Evolutionary conservation across 2,797 vertebrate species (phyloP).

Genomic region (Mycteria americana): DNA sequence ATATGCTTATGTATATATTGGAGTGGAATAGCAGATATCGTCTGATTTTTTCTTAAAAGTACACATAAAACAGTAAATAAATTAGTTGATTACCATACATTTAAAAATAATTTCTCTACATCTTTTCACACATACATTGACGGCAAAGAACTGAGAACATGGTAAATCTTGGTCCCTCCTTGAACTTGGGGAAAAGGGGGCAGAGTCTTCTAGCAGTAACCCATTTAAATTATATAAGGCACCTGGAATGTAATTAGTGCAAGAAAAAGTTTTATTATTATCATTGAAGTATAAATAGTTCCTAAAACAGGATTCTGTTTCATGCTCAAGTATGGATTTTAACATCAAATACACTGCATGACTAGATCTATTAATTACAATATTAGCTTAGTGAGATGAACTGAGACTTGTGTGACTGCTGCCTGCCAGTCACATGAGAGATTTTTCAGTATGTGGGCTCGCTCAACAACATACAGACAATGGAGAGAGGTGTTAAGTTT

Average conservation of each 20-base stretch:
- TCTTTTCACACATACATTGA: not conserved
- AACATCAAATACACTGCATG: not conserved
- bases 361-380: not conserved
- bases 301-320: not conserved
- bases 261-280: not conserved
- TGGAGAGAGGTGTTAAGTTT: not conserved
- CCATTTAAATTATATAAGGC: not conserved
- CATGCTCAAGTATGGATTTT: not conserved
- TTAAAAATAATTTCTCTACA: not conserved
- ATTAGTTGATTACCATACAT: not conserved
- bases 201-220: not conserved
- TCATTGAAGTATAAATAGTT: not conserved
- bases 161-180: not conserved
- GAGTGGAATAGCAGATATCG: not conserved
- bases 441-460: not conserved
- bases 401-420: not conserved
- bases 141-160: not conserved
- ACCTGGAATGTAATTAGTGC: not conserved
- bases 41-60: not conserved
- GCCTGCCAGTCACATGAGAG: not conserved
- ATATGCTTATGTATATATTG: not conserved
- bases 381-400: not conserved
- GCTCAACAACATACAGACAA: not conserved
- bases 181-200: not conserved
- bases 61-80: not conserved